Base-by-base conservation (phyloP, 37 sponge, comb jelly and placozoan genomes). In the Diacarnus erythraeanus region DNA sequence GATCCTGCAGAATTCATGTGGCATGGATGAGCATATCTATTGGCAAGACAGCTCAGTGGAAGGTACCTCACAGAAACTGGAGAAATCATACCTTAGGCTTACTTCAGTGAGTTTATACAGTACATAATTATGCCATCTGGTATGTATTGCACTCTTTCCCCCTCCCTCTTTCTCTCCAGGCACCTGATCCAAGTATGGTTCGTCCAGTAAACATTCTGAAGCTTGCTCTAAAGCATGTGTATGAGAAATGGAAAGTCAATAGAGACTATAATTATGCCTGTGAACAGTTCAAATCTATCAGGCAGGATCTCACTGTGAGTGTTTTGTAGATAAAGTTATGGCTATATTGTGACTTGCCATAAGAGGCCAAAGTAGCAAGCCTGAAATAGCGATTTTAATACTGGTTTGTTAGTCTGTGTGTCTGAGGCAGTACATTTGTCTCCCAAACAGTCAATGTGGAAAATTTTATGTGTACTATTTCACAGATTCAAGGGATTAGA, bases 211-310 rank as follows among this genome's bases (percentile, higher is more conserved):
- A 43, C 1, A 75, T 98, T 35, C 76, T 98, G 26, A 77, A 75
- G 37, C 72, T 72, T 29, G 89, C 99, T 18, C 67, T 96, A 64
- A 64, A 72, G 42, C 84, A 81, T 31, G 87, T 96, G 38, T 74
- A 70, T 80, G 71, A 44, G 41, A 83, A 76, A 75, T 94, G 97
- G 93, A 65, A 79, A 54, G 63, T 63, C 31, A 84, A 75, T 61
- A 75, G 60, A 9, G 88, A 94, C 78, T 98, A 98, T 77, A 70
- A 75, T 9, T 94, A 86, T 47, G 75, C 72, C 1, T 98, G 99
- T 73, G 99, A 98, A 42, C 99, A 98, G 89, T 78, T 98, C 60
- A 98, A 98, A 84, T 94, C 97, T 18, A 96, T 98, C 40, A 42
- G 99, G 77, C 99, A 98, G 69, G 99, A 98, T 80, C 83, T 98